phyloP scores from a whole-genome alignment of 2,113 vertebrate species.

The Ophiodon elongatus region DNA sequence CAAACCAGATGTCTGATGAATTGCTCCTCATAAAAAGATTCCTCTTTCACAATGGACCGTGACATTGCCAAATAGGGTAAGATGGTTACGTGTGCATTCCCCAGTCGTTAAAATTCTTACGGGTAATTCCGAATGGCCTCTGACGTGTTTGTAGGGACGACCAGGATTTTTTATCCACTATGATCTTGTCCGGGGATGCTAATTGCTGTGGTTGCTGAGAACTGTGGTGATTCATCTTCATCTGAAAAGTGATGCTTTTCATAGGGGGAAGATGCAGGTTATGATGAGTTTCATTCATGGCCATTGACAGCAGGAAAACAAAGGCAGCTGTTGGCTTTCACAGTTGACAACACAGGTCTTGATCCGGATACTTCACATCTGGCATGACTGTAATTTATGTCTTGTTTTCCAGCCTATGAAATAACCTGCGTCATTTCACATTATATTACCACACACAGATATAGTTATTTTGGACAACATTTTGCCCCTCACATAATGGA shows the following conservation, averaged over 20 bases:
- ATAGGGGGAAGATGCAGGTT: conserved; percentile 10
- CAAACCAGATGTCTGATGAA: conserved; percentile 78
- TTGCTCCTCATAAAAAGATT: conserved; percentile 77
- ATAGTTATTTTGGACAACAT: conserved; percentile 6
- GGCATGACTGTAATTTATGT: conserved; percentile 4
- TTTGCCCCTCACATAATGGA: background rate
- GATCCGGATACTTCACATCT: conserved; percentile 39
- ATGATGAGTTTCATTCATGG: conserved; percentile 21
- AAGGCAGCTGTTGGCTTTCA: conserved; percentile 41
- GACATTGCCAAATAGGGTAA: conserved; percentile 72
- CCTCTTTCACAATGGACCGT: conserved; percentile 70
- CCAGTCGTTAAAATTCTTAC: conserved; percentile 72
- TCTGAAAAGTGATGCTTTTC: conserved; percentile 35
- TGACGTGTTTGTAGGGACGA: conserved; percentile 34
- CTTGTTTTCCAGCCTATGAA: conserved; percentile 23
- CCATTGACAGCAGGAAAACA: conserved; percentile 6
- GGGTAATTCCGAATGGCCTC: conserved; percentile 67
- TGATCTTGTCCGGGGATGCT: conserved; percentile 20
- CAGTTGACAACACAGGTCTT: conserved; percentile 15
- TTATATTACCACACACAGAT: conserved; percentile 14
- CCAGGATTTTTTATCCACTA: conserved; percentile 21
- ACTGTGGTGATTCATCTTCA: conserved; percentile 14
- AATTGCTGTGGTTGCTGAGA: conserved; percentile 3
- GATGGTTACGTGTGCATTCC: conserved; percentile 54
- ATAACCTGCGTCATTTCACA: conserved; percentile 11